phyloP scores from a whole-genome alignment of 92 coral and sea anemone species.

The Parazoanthus atlanticus region DNA sequence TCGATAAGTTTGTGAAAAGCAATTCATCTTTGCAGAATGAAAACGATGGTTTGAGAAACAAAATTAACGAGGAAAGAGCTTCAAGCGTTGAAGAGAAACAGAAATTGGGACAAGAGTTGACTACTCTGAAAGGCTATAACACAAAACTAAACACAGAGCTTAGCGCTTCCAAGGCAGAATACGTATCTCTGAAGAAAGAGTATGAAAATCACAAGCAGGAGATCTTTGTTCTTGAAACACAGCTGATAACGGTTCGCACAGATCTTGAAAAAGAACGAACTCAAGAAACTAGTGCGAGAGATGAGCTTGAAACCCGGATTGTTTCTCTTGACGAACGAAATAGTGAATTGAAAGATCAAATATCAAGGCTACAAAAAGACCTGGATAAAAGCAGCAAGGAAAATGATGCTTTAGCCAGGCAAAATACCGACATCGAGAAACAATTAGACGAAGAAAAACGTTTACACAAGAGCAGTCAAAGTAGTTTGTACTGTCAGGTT shows the following conservation, averaged over 20 bases:
- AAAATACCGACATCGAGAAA: constrained; percentile 6
- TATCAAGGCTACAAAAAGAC: constrained; percentile 1
- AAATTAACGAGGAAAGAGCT: background rate
- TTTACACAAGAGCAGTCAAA: background rate
- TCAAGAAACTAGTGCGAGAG: background rate
- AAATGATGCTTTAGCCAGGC: background rate
- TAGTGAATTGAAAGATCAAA: constrained; percentile 39
- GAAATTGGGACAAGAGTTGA: background rate
- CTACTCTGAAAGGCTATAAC: constrained; percentile 1
- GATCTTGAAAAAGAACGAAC: constrained; percentile 1
- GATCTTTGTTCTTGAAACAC: constrained; percentile 58
- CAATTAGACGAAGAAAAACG: background rate
- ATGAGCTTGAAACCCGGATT: constrained; percentile 60
- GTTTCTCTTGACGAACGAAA: constrained; percentile 52
- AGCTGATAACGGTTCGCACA: constrained; percentile 14
- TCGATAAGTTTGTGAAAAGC: background rate
- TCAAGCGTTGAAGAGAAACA: background rate
- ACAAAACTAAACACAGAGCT: background rate
- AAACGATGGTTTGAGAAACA: constrained; percentile 2
- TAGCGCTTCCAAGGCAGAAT: background rate
- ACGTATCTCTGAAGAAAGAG: constrained; percentile 41
- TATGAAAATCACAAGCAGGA: constrained; percentile 61
- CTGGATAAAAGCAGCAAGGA: background rate
- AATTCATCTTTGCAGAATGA: constrained; percentile 11
- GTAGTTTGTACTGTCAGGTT: background rate